Conservation (phyloP, 2,888 invertebrate genomes). For the Sphaerophoria rueppellii region DNA sequence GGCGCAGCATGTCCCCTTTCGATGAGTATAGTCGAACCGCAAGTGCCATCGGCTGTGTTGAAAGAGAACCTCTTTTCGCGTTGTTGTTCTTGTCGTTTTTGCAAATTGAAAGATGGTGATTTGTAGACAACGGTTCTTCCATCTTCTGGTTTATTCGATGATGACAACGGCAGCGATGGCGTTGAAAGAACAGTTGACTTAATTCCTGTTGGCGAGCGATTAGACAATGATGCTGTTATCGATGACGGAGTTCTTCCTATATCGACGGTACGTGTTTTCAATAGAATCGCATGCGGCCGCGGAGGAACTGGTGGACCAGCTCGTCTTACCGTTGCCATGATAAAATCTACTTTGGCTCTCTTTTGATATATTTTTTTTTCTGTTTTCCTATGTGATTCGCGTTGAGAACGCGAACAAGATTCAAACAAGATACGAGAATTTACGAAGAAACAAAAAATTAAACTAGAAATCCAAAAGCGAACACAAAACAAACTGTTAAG, state of each 20-base stretch:
- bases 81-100: conserved; percentile 79
- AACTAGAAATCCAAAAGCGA: conserved; percentile 50
- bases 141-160: conserved; percentile 75
- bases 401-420: conserved; percentile 20
- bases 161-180: not conserved
- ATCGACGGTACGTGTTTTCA: conserved; percentile 83
- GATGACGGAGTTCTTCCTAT: conserved; percentile 71
- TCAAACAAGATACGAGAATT: conserved; percentile 34
- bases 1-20: conserved; percentile 47
- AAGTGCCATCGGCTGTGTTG: conserved; percentile 60
- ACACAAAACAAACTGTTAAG: conserved; percentile 13
- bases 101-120: conserved; percentile 80
- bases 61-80: conserved; percentile 75
- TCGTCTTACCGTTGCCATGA: conserved; percentile 84
- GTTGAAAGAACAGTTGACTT: conserved; percentile 44
- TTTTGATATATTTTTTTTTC: conserved; percentile 8
- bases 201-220: conserved; percentile 55
- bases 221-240: conserved; percentile 67
- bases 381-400: conserved; percentile 44
- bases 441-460: conserved; percentile 12
- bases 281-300: conserved; percentile 89
- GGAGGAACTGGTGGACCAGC: conserved; percentile 91
- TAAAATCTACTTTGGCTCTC: conserved; percentile 9
- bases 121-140: conserved; percentile 82
- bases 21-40: conserved; percentile 29